Conservation (phyloP, 2,888 invertebrate genomes). For the Acanthosepion lycidas region DNA sequence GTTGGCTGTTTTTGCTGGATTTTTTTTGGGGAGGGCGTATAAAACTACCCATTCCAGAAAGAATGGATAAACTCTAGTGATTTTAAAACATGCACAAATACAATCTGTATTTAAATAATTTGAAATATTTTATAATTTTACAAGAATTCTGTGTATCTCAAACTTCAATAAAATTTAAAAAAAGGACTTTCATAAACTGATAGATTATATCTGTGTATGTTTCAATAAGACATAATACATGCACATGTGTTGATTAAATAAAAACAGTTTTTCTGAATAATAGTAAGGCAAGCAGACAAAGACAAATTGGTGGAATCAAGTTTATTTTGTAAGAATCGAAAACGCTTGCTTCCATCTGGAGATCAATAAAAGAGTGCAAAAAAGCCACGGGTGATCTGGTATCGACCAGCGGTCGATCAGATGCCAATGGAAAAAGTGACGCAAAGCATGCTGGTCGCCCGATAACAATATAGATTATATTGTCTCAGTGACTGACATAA, state of each 20-base stretch:
- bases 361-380: background rate
- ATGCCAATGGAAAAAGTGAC: conserved; percentile 21
- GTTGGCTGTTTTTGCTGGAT: no score
- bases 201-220: no score
- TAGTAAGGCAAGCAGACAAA: background rate
- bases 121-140: no score
- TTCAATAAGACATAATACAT: no score
- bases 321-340: conserved; percentile 14
- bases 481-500: background rate
- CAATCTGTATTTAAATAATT: no score
- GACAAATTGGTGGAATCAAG: background rate
- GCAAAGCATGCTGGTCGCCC: conserved; percentile 11
- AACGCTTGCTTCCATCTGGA: background rate
- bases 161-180: no score
- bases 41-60: no score
- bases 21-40: no score
- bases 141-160: no score
- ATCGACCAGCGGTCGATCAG: background rate
- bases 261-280: background rate
- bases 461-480: background rate
- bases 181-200: no score
- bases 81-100: no score
- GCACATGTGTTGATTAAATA: background rate
- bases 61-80: no score
- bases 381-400: conserved; percentile 33